Base-by-base conservation (phyloP, 2,888 invertebrate species). In the Sesia bembeciformis region DNA sequence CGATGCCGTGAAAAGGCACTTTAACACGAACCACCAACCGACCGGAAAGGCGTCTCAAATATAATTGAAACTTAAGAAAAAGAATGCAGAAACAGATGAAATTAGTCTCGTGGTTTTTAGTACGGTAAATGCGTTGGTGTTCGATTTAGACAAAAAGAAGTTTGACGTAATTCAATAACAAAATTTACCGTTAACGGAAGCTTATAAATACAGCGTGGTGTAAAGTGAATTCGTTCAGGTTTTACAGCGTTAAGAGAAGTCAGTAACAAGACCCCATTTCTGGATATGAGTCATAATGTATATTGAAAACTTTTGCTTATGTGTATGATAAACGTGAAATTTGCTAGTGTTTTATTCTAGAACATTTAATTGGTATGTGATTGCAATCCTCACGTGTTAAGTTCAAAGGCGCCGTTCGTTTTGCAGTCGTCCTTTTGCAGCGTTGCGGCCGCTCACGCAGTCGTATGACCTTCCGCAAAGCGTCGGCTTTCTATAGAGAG, bases 61-160 rank as follows among this genome's bases (percentile, higher is more conserved):
- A 75, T 81, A 81, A 81, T 82, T 81, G 77, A 81, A 81, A 72
- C 58, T 60, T 57, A 56, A 62, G 55, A 64, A 67, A 73, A 76
- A 77, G 69, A 74, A 68, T 61, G 59, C 56, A 66, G 73, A 75
- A 70, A 71, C 72, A 71, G 75, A 68, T 67, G 57, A 65, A 73
- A 75, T 77, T 74, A 74, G 66, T 65, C 61, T 66, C 61, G 66
- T 67, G 63, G 63, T 61, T 64, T 68, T 61, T 60, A 67, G 63
- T 65, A 67, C 70, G 67, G 66, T 62, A 55, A 62, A 66, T 46
- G 46, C 46, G 64, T 60, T 62, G 63, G 53, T 60, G 58, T 56
- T 46, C 49, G 54, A 57, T 58, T 57, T 60, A 62, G 63, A 66
- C 70, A 68, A 38, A 66, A 64, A 65, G 53, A 52, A 64, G 58